A percentile compares a stretch with the other conserved stretches of the same genome.
Evolutionary conservation across 1,140 invertebrate genomes (phyloP).

Genomic region (Elymnias hypermnestra): DNA sequence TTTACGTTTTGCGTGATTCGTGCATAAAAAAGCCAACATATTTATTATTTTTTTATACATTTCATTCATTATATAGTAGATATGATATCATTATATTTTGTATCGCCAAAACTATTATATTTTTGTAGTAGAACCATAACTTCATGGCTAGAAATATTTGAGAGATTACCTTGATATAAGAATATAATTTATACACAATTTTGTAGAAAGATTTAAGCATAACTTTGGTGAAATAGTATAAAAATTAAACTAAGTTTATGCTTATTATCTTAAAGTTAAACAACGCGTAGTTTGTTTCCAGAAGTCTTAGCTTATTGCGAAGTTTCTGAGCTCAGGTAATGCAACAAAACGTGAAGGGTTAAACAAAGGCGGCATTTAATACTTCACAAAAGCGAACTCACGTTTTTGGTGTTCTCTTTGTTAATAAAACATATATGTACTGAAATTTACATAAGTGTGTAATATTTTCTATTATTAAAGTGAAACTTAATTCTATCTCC

Average conservation of each 20-base stretch:
- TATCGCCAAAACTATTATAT: too few species aligned
- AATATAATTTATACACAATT: too few species aligned
- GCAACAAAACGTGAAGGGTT: conserved; percentile 19
- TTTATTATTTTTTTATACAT: too few species aligned
- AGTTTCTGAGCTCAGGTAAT: conserved; percentile 32
- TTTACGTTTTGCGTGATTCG: too few species aligned
- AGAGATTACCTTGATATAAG: too few species aligned
- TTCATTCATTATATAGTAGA: too few species aligned
- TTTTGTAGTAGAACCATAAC: too few species aligned
- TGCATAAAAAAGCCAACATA: too few species aligned
- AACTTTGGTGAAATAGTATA: neutral
- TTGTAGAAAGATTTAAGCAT: neutral
- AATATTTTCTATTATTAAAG: too few species aligned
- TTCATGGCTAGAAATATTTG: too few species aligned
- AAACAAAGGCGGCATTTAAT: conserved; percentile 14
- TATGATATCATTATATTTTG: too few species aligned
- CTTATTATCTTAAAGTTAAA: conserved; percentile 33
- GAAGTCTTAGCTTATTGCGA: conserved; percentile 43
- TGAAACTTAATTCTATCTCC: too few species aligned
- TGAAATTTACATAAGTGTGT: neutral
- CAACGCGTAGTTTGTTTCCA: conserved; percentile 39
- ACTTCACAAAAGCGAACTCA: conserved; percentile 1
- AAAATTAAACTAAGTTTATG: conserved; percentile 30
- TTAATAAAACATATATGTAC: conserved; percentile 6
- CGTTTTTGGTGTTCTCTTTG: conserved; percentile 10